phyloP scores from a whole-genome alignment of 2,113 vertebrate species.

The Sialia sialis region DNA sequence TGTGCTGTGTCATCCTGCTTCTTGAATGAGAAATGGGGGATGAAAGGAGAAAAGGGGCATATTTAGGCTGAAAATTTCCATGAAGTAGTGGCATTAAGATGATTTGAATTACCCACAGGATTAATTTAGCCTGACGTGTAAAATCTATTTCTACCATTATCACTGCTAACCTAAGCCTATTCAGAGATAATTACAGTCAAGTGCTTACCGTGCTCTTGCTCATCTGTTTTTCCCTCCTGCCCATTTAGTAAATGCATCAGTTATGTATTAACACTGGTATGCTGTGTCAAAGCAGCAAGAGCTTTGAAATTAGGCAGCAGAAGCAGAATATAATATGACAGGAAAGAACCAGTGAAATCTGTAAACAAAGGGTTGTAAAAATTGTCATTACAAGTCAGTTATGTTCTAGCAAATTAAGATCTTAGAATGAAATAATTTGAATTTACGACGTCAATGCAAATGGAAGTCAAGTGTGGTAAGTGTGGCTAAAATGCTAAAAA shows the following conservation, averaged over 20 bases:
- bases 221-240: conserved; percentile 16
- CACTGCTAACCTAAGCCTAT: conserved; percentile 21
- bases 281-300: neutral
- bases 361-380: neutral
- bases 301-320: conserved; percentile 3
- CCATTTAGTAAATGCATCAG: conserved; percentile 12
- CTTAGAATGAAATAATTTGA: neutral
- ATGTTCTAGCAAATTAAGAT: neutral
- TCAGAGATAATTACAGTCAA: conserved; percentile 37
- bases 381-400: neutral
- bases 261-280: conserved; percentile 36
- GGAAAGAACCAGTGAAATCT: neutral
- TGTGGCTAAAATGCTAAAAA: neutral
- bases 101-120: conserved; percentile 12
- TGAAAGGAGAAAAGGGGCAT: neutral
- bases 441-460: neutral
- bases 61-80: neutral
- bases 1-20: neutral
- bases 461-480: neutral
- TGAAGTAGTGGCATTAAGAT: neutral
- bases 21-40: neutral
- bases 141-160: conserved; percentile 42
- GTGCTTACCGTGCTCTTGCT: conserved; percentile 6
- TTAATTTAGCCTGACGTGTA: conserved; percentile 1
- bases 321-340: neutral